phyloP scores from a whole-genome alignment of 2,888 invertebrate genomes.

The Euphydryas editha region DNA sequence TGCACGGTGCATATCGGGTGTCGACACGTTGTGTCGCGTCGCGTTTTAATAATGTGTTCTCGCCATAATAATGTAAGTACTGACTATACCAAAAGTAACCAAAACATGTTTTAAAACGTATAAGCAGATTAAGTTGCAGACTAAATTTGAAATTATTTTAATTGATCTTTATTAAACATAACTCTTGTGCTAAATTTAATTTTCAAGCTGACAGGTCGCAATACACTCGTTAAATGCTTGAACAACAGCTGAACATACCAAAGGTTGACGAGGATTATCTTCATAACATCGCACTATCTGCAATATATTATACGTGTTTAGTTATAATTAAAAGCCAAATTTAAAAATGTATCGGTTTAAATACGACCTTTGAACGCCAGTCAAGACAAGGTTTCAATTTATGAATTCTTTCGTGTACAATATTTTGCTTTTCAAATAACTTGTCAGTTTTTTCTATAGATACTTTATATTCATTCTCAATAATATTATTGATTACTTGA shows the following conservation, averaged over 20 bases:
- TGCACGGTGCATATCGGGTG: no score
- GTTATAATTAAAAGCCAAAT: not conserved
- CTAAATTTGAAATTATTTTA: no score
- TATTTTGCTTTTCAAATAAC: conserved; percentile 54
- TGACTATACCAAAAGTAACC: no score
- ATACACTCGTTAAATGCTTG: conserved; percentile 72
- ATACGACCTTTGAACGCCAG: conserved; percentile 62
- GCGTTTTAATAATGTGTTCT: no score
- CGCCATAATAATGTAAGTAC: no score
- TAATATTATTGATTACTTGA: conserved; percentile 69
- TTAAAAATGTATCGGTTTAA: not conserved
- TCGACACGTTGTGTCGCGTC: no score
- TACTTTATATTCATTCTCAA: conserved; percentile 71
- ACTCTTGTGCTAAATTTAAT: conserved; percentile 45
- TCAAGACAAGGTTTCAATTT: conserved; percentile 72
- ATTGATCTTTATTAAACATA: no score
- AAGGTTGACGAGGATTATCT: conserved; percentile 70
- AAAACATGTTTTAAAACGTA: no score
- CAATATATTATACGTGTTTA: conserved; percentile 38
- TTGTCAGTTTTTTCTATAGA: conserved; percentile 62
- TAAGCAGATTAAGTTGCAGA: no score
- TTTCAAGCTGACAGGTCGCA: conserved; percentile 59
- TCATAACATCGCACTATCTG: conserved; percentile 76
- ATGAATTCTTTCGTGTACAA: conserved; percentile 60
- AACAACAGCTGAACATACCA: conserved; percentile 68